Evolutionary conservation across 2,113 vertebrate species (phyloP).

Genomic region (Orcinus orca): DNA sequence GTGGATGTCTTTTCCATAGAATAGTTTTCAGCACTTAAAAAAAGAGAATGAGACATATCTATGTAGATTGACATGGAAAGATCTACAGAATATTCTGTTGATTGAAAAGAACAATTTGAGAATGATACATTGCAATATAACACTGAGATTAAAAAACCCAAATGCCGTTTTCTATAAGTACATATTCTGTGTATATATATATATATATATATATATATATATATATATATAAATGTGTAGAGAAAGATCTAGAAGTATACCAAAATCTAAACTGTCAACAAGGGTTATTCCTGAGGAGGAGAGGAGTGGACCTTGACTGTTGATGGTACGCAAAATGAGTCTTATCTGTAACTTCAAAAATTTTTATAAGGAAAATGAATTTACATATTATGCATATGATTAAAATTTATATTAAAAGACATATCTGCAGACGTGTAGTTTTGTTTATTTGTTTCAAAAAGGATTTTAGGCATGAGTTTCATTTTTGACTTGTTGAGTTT

Average conservation of each 20-base stretch:
- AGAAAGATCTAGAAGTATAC: not conserved
- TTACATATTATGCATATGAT: not conserved
- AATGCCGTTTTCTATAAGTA: not conserved
- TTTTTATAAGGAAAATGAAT: conserved; percentile 28
- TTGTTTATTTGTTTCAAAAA: not conserved
- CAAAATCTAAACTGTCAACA: not conserved
- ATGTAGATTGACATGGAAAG: not conserved
- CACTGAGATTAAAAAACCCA: not conserved
- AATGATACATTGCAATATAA: not conserved
- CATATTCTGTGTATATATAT: not conserved
- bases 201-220: not conserved
- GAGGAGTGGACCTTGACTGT: not conserved
- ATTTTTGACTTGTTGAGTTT: conserved; percentile 27
- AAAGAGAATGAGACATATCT: not conserved
- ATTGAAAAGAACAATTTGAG: conserved; percentile 29
- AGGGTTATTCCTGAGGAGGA: not conserved
- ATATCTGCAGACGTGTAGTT: not conserved
- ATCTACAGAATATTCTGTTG: not conserved
- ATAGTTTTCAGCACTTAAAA: not conserved
- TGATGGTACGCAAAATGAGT: not conserved
- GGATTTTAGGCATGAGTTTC: not conserved
- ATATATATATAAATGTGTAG: not conserved
- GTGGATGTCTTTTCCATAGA: not conserved
- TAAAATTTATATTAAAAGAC: not conserved
- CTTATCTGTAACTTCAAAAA: not conserved